Percentiles rank a stretch among this genome's conserved stretches.
Conservation (phyloP, 2,797 vertebrate species). For the Peromyscus eremicus region DNA sequence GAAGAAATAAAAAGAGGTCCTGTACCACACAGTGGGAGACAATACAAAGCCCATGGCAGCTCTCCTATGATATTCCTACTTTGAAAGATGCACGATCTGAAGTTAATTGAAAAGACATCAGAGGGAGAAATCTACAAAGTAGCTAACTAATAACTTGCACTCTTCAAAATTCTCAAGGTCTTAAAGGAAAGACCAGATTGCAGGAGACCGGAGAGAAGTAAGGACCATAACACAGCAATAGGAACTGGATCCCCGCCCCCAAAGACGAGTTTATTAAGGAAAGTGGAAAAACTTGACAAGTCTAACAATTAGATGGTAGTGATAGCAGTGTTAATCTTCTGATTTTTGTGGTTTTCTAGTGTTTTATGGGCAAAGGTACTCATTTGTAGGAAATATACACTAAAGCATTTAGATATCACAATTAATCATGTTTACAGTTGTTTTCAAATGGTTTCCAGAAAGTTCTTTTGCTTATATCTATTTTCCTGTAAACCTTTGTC, state of each 20-base stretch:
- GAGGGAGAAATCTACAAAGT: slow-evolving; percentile 10
- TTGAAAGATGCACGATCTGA: not conserved
- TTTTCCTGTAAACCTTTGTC: slow-evolving; percentile 21
- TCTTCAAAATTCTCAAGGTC: slow-evolving; percentile 25
- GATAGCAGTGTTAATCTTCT: not conserved
- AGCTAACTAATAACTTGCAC: not conserved
- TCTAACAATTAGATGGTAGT: not conserved
- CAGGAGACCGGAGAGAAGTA: not conserved
- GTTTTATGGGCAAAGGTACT: not conserved
- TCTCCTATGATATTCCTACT: not conserved
- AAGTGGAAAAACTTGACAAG: not conserved
- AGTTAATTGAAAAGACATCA: not conserved
- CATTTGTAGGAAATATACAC: not conserved
- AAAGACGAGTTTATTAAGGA: not conserved
- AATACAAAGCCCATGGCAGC: not conserved
- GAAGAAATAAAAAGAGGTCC: not conserved
- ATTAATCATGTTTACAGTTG: not conserved
- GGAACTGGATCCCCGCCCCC: too few relatives aligned
- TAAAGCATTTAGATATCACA: not conserved
- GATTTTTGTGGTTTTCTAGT: not conserved
- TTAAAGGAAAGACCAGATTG: slow-evolving; percentile 3
- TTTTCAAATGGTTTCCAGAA: not conserved
- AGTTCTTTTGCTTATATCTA: not conserved
- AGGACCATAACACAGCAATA: not conserved
- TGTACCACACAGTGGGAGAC: not conserved